phyloP scores from a whole-genome alignment of 1,140 invertebrate genomes.

The Antheraea pernyi region DNA sequence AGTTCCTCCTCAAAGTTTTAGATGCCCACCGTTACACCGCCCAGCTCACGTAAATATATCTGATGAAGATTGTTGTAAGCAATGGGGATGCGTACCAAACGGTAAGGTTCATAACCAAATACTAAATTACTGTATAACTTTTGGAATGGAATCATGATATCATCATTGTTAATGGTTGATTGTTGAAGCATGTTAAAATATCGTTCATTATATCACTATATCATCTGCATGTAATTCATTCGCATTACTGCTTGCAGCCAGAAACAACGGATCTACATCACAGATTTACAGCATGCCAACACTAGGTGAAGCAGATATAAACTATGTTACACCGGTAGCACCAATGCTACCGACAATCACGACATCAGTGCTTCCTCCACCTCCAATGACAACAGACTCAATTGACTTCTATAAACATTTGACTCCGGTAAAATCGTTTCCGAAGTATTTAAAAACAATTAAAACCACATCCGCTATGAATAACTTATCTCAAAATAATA shows the following conservation, averaged over 20 bases:
- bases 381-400: slow-evolving; percentile 42
- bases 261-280: slow-evolving; percentile 42
- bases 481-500: slow-evolving; percentile 18
- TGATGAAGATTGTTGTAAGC: slow-evolving; percentile 89
- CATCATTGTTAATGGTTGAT: too few relatives aligned
- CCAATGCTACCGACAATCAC: slow-evolving; percentile 38
- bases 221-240: slow-evolving; percentile 32
- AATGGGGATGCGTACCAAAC: slow-evolving; percentile 83
- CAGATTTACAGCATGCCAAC: slow-evolving; percentile 39
- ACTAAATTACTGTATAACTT: not conserved
- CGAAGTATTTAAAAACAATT: slow-evolving; percentile 45
- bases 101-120: slow-evolving; percentile 41
- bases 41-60: slow-evolving; percentile 85
- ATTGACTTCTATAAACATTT: slow-evolving; percentile 45
- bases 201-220: slow-evolving; percentile 13
- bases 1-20: slow-evolving; percentile 85
- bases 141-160: not conserved
- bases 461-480: slow-evolving; percentile 17
- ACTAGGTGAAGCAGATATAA: slow-evolving; percentile 33
- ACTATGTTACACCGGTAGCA: slow-evolving; percentile 53
- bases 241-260: slow-evolving; percentile 65
- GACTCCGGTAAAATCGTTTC: slow-evolving; percentile 40
- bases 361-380: slow-evolving; percentile 39
- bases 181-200: slow-evolving; percentile 9
- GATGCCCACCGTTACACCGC: slow-evolving; percentile 82